A percentile compares a stretch with the other conserved stretches of the same genome.
Conservation (phyloP, 23 tunicate genomes). For the Clavelina lepadiformis region DNA sequence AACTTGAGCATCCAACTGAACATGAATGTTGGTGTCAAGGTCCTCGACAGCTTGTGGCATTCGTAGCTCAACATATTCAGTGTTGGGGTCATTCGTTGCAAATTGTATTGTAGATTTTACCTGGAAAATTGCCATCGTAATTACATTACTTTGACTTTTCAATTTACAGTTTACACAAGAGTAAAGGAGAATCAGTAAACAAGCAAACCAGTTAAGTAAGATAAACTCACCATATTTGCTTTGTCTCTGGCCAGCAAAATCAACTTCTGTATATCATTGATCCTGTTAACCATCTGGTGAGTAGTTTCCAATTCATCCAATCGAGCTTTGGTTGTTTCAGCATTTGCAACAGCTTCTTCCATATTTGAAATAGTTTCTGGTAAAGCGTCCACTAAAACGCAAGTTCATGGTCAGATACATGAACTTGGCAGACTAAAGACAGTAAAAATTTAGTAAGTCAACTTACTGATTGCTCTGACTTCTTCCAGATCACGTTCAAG, state of each 20-base stretch:
- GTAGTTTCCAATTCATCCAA: background rate
- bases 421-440: too few relatives aligned
- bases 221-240: constrained; percentile 51
- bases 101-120: constrained; percentile 44
- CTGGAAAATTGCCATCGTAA: constrained; percentile 13
- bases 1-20: constrained; percentile 31
- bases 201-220: background rate
- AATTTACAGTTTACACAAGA: background rate
- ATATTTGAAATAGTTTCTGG: too few relatives aligned
- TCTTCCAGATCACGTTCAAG: constrained; percentile 19
- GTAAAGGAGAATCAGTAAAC: background rate
- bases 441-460: background rate
- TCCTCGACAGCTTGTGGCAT: constrained; percentile 33
- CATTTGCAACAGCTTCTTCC: background rate
- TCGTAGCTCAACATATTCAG: constrained; percentile 49
- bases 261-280: constrained; percentile 43
- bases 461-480: constrained; percentile 34
- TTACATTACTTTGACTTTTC: too few relatives aligned
- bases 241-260: constrained; percentile 54
- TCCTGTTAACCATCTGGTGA: constrained; percentile 20
- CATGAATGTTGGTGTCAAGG: constrained; percentile 8
- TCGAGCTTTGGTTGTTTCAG: background rate
- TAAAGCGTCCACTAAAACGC: too few relatives aligned
- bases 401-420: too few relatives aligned
- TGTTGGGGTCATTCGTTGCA: too few relatives aligned